These are phyloP conservation scores for Ibidorhyncha struthersii DNA, from an alignment of 2,113 vertebrate species.

Conservation along the genomic window DNA sequence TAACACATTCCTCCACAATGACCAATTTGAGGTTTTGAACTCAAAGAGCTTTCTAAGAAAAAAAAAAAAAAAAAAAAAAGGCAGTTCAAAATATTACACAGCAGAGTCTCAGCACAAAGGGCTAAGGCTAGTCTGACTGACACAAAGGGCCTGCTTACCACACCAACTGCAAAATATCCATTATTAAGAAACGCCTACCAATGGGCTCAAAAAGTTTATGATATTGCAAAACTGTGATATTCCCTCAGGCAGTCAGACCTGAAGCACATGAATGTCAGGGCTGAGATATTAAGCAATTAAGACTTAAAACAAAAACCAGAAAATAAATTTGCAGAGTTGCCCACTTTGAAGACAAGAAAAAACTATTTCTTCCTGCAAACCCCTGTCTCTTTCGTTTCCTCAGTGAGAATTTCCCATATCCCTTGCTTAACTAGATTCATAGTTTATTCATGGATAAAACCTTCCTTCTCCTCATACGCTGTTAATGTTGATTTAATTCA, in stretches of 20 bases:
- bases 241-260: not conserved
- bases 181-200: not conserved
- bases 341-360: not conserved
- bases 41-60: not conserved
- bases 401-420: not conserved
- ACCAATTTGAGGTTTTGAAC: not conserved
- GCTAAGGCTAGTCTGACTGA: not conserved
- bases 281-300: not conserved
- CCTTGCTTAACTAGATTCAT: not conserved
- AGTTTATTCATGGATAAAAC: not conserved
- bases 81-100: not conserved
- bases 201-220: not conserved
- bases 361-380: not conserved
- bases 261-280: not conserved
- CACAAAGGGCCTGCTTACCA: not conserved
- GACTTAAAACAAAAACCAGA: not conserved
- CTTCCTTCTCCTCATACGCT: not conserved
- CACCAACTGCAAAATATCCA: fast-evolving
- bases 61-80: not conserved
- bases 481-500: not conserved
- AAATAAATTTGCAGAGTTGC: not conserved
- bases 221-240: not conserved
- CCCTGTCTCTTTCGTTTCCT: not conserved
- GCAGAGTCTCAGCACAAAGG: not conserved
- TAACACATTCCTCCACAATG: fast-evolving